Percentiles rank a stretch among this genome's conserved stretches.
These are phyloP conservation scores for Toxonevra muliebris DNA, from an alignment of 2,888 invertebrate genomes.

Conservation along the genomic window DNA sequence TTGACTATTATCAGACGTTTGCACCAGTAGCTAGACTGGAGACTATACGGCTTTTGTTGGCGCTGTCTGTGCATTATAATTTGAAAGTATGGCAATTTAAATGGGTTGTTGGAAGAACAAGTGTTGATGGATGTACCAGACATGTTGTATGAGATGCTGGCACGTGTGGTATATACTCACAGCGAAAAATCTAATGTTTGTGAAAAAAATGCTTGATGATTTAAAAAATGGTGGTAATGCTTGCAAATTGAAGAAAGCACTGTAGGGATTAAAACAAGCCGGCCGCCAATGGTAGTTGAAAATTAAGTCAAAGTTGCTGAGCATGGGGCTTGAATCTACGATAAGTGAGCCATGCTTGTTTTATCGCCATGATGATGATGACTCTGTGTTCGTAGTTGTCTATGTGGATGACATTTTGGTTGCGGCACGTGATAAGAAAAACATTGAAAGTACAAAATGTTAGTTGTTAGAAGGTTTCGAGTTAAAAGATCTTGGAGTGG, in stretches of 20 bases:
- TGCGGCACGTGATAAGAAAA: conserved; percentile 22
- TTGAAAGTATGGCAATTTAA: conserved; percentile 33
- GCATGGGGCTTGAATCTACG: conserved; percentile 28
- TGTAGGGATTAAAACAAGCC: conserved; percentile 31
- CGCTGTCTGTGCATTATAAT: conserved; percentile 28
- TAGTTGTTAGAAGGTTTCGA: conserved; percentile 22
- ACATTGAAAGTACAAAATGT: conserved; percentile 6
- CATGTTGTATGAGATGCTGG: conserved; percentile 27
- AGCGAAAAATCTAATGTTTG: conserved; percentile 12
- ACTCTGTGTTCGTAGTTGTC: conserved; percentile 23
- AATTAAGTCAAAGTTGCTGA: conserved; percentile 24
- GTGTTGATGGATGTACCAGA: conserved; percentile 31
- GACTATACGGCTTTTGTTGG: conserved; percentile 32
- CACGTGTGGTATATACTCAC: conserved; percentile 29
- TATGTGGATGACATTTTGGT: conserved; percentile 34
- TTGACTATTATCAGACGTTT: conserved; percentile 33
- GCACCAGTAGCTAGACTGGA: conserved; percentile 33
- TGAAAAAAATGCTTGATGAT: conserved; percentile 19
- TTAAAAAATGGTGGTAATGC: conserved; percentile 23
- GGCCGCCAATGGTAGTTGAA: conserved; percentile 30
- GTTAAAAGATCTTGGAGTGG: conserved; percentile 29
- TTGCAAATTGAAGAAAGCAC: conserved; percentile 30
- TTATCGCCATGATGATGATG: conserved; percentile 12
- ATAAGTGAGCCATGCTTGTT: conserved; percentile 34
- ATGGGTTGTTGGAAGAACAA: conserved; percentile 28